These are phyloP conservation scores for Blera fallax DNA, from an alignment of 2,888 invertebrate genomes.

Conservation along the genomic window DNA sequence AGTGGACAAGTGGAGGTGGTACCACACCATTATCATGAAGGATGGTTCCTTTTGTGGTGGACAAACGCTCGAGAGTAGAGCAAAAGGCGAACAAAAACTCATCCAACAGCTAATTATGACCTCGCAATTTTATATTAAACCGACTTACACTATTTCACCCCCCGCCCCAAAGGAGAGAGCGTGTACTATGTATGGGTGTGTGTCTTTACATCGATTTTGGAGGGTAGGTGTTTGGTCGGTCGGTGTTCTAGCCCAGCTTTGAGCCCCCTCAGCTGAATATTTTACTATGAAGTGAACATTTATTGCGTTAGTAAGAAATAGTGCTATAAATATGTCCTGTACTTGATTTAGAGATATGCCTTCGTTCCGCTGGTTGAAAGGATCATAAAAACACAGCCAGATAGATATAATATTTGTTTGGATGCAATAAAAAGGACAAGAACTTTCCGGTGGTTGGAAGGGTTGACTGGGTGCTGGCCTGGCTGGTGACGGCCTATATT, in stretches of 20 bases:
- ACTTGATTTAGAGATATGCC: conserved; percentile 77
- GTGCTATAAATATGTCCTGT: conserved; percentile 82
- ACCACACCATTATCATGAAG: conserved; percentile 64
- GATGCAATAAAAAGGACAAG: conserved; percentile 73
- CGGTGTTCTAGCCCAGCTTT: not conserved
- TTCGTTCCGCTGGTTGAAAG: conserved; percentile 67
- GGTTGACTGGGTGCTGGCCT: conserved; percentile 14
- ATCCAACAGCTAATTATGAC: conserved; percentile 80
- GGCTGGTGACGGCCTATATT: conserved; percentile 64
- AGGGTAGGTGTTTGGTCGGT: conserved; percentile 63
- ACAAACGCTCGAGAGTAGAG: conserved; percentile 43
- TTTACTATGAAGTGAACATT: conserved; percentile 78
- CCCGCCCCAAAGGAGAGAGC: not conserved
- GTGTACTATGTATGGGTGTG: conserved; percentile 4
- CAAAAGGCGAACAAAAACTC: conserved; percentile 72
- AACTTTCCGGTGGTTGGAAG: conserved; percentile 68
- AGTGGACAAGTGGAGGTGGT: conserved; percentile 44
- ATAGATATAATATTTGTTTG: conserved; percentile 73
- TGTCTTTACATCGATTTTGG: conserved; percentile 60
- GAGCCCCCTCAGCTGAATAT: conserved; percentile 43
- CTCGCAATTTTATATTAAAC: conserved; percentile 78
- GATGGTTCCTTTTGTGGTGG: conserved; percentile 67
- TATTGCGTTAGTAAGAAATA: conserved; percentile 79
- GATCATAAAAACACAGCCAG: conserved; percentile 72
- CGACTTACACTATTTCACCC: conserved; percentile 62